Evolutionary conservation across 2,888 invertebrate species (phyloP).

Genomic region (Punctoribates punctum): DNA sequence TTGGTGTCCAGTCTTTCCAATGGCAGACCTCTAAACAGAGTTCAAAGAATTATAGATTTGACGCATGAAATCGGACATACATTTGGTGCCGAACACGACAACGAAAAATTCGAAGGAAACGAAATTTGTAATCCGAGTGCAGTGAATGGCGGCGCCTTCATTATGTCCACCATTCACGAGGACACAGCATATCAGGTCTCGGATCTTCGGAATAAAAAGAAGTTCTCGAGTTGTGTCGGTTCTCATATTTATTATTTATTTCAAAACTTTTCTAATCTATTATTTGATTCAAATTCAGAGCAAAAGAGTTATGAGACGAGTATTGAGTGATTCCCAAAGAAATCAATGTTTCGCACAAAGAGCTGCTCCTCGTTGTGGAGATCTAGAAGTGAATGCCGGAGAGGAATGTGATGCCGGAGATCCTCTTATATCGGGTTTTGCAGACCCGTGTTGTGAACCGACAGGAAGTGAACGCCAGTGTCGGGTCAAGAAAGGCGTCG

Average conservation of each 20-base stretch:
- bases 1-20: background rate
- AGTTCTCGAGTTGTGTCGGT: background rate
- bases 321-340: background rate
- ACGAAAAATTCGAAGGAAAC: background rate
- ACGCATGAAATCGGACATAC: constrained; percentile 11
- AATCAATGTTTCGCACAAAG: background rate
- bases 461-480: background rate
- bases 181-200: background rate
- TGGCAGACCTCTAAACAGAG: background rate
- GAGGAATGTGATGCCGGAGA: constrained; percentile 2
- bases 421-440: background rate
- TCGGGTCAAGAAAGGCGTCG: background rate
- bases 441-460: constrained; percentile 6
- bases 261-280: background rate
- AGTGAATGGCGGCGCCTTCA: background rate
- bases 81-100: constrained; percentile 15
- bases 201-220: background rate
- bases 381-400: background rate
- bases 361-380: background rate
- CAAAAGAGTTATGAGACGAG: background rate
- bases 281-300: background rate
- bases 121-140: background rate
- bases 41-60: background rate
- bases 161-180: background rate
- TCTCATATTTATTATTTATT: background rate